phyloP scores from a whole-genome alignment of 2,113 vertebrate genomes.

The Paedocypris sp. region DNA sequence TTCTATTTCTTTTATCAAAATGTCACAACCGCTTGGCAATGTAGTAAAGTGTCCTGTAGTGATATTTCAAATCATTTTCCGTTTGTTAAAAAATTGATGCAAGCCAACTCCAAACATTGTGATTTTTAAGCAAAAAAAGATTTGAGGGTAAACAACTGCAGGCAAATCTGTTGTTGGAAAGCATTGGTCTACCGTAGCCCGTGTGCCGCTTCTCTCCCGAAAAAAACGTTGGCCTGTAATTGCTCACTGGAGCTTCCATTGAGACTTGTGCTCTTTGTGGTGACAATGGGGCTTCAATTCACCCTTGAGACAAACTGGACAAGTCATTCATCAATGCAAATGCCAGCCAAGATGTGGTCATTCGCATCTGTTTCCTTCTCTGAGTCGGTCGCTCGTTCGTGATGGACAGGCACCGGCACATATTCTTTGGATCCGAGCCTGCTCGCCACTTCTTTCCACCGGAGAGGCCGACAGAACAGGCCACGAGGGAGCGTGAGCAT shows the following conservation, averaged over 20 bases:
- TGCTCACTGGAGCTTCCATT: slow-evolving; percentile 73
- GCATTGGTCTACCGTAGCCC: slow-evolving; percentile 8
- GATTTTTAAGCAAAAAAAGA: neutral
- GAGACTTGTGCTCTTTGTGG: slow-evolving; percentile 83
- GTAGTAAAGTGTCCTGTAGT: too few relatives aligned
- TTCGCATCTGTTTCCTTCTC: slow-evolving; percentile 81
- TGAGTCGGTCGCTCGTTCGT: slow-evolving; percentile 70
- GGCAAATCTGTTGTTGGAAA: slow-evolving; percentile 21
- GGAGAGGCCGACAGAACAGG: slow-evolving; percentile 67
- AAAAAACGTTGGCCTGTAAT: slow-evolving; percentile 78
- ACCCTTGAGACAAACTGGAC: slow-evolving; percentile 74
- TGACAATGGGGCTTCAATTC: slow-evolving; percentile 80
- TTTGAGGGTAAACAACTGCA: neutral
- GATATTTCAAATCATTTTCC: too few relatives aligned
- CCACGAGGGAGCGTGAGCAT: slow-evolving; percentile 68
- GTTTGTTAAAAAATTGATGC: too few relatives aligned
- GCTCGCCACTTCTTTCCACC: slow-evolving; percentile 72
- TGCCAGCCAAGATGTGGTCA: slow-evolving; percentile 81
- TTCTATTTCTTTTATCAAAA: too few relatives aligned
- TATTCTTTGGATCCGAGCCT: slow-evolving; percentile 72
- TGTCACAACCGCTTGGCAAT: too few relatives aligned
- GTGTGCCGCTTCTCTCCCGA: slow-evolving; percentile 78
- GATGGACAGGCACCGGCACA: slow-evolving; percentile 80
- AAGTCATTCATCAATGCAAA: slow-evolving; percentile 92
- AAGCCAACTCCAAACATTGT: neutral